Evolutionary conservation across 92 coral and sea anemone genomes (phyloP).

Genomic region (Phenganax stokvisi): DNA sequence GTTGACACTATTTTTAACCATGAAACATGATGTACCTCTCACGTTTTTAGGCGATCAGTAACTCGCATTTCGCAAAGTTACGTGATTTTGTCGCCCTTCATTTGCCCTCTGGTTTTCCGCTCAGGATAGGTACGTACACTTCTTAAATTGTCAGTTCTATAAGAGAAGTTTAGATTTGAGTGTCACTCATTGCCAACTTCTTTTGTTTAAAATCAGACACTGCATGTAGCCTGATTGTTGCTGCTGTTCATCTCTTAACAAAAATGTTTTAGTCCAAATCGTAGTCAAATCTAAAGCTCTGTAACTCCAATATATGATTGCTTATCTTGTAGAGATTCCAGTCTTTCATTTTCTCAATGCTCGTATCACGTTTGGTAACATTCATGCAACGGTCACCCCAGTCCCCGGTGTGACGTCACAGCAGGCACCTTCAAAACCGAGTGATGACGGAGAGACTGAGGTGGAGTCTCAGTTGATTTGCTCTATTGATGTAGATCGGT

Average conservation of each 20-base stretch:
- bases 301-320: neutral
- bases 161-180: neutral
- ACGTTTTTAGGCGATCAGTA: conserved; percentile 74
- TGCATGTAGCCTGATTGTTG: too few species aligned
- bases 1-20: neutral
- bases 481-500: conserved; percentile 63
- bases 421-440: conserved; percentile 35
- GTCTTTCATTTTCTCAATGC: conserved; percentile 96
- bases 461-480: conserved; percentile 43
- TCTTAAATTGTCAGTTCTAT: neutral
- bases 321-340: conserved; percentile 70
- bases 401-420: conserved; percentile 60
- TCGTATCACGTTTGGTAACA: conserved; percentile 90
- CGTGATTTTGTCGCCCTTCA: conserved; percentile 94
- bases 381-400: conserved; percentile 62
- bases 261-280: neutral
- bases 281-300: too few species aligned
- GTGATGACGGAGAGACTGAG: conserved; percentile 32
- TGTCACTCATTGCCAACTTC: neutral
- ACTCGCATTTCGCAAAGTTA: conserved; percentile 96
- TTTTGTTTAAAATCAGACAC: too few species aligned
- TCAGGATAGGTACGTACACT: conserved; percentile 69
- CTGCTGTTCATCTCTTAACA: too few species aligned
- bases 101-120: conserved; percentile 93
- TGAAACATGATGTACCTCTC: neutral